Percentiles rank a stretch among this genome's conserved stretches.
Evolutionary conservation across 2,888 invertebrate genomes (phyloP).

Genomic region (Eristalis arbustorum): DNA sequence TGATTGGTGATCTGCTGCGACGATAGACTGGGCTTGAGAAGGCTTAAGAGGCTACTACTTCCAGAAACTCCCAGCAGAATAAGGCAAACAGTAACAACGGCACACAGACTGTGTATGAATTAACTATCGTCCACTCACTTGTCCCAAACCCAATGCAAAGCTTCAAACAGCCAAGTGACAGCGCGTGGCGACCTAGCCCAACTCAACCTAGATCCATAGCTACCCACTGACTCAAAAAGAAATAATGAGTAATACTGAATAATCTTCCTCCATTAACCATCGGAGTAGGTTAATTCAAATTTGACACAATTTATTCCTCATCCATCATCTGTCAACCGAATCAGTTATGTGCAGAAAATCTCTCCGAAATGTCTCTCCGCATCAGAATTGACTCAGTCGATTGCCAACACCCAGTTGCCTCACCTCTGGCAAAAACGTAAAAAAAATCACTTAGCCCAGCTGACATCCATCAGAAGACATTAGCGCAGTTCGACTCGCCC

Average conservation of each 20-base stretch:
- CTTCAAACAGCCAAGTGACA: not conserved
- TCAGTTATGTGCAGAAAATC: not conserved
- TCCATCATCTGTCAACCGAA: not conserved
- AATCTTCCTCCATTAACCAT: not conserved
- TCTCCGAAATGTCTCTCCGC: not conserved
- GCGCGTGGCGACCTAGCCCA: not conserved
- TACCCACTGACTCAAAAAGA: not conserved
- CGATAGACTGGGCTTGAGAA: too few relatives aligned
- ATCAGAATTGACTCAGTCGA: not conserved
- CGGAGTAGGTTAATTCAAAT: not conserved
- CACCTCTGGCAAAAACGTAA: not conserved
- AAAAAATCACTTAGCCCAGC: not conserved
- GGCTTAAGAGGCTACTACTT: too few relatives aligned
- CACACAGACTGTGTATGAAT: too few relatives aligned
- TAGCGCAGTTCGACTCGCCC: conserved; percentile 14
- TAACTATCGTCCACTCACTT: too few relatives aligned
- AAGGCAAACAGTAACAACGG: too few relatives aligned
- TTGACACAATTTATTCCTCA: not conserved
- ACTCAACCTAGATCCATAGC: not conserved
- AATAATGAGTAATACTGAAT: not conserved
- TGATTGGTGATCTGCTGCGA: too few relatives aligned
- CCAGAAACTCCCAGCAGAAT: too few relatives aligned
- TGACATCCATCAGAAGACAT: conserved; percentile 12
- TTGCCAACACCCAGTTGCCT: conserved; percentile 8
- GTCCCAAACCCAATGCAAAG: too few relatives aligned